phyloP scores from a whole-genome alignment of 2,113 vertebrate species.

The Cavia porcellus region DNA sequence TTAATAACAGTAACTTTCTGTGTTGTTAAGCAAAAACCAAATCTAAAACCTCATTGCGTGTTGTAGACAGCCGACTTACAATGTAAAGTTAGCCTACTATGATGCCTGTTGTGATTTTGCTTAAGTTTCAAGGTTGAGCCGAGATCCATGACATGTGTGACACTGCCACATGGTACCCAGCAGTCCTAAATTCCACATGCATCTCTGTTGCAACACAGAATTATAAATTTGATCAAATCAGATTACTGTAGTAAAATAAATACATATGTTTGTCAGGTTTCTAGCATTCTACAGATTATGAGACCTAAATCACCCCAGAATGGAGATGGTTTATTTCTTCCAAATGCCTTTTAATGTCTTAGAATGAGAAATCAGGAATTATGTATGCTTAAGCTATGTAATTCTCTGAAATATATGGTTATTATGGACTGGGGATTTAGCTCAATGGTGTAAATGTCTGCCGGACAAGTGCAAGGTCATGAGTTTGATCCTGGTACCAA shows the following conservation, averaged over 20 bases:
- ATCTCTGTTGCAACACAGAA: neutral
- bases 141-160: neutral
- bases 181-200: rapidly evolving
- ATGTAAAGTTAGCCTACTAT: neutral
- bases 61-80: neutral
- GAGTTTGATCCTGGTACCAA: too few relatives aligned
- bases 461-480: too few relatives aligned
- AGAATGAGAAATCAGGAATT: neutral
- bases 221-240: slow-evolving; percentile 25
- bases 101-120: neutral
- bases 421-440: too few relatives aligned
- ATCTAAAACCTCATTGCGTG: neutral
- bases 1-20: neutral
- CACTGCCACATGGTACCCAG: neutral
- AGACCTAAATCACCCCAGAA: neutral
- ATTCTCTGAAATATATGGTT: slow-evolving; percentile 1
- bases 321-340: slow-evolving; percentile 38
- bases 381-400: neutral
- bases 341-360: slow-evolving; percentile 12
- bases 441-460: too few relatives aligned
- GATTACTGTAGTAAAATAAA: slow-evolving; percentile 22
- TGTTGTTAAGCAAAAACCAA: neutral
- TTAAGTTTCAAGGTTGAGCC: neutral
- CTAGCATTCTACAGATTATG: slow-evolving; percentile 13
- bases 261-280: neutral